phyloP scores from a whole-genome alignment of 2,888 invertebrate species.

The Emmelina monodactyla region DNA sequence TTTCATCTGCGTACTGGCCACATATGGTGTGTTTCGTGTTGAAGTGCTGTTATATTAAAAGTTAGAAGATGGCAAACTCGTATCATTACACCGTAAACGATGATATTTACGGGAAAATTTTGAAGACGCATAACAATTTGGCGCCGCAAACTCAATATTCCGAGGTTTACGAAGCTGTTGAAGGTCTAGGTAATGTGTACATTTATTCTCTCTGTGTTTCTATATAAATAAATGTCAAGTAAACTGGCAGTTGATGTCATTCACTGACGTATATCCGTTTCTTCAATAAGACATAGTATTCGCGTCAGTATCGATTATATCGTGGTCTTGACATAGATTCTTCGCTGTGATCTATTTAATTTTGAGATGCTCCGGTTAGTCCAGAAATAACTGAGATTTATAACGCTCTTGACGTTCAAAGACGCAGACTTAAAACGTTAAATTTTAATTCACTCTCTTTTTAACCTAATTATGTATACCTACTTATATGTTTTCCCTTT shows the following conservation, averaged over 20 bases:
- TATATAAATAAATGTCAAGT: background rate
- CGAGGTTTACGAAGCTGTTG: constrained; percentile 48
- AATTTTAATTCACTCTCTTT: too few relatives aligned
- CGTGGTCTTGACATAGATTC: background rate
- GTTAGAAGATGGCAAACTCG: constrained; percentile 16
- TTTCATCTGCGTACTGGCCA: constrained; percentile 26
- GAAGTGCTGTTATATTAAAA: constrained; percentile 13
- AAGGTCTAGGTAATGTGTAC: constrained; percentile 40
- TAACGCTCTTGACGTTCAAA: too few relatives aligned
- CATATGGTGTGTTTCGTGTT: constrained; percentile 14
- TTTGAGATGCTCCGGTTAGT: too few relatives aligned
- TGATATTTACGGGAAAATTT: constrained; percentile 53
- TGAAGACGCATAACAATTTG: constrained; percentile 34
- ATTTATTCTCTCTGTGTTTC: constrained; percentile 3
- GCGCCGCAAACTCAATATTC: constrained; percentile 37
- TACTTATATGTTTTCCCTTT: too few relatives aligned
- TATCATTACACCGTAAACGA: constrained; percentile 57
- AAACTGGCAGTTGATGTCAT: background rate
- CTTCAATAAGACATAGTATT: background rate
- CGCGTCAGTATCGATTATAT: constrained; percentile 2
- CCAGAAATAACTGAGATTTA: too few relatives aligned
- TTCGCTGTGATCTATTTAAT: background rate
- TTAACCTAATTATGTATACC: too few relatives aligned
- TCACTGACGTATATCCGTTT: background rate
- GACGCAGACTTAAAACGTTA: too few relatives aligned